Conservation (phyloP, 2,888 invertebrate genomes). For the Yponomeuta evonymella region DNA sequence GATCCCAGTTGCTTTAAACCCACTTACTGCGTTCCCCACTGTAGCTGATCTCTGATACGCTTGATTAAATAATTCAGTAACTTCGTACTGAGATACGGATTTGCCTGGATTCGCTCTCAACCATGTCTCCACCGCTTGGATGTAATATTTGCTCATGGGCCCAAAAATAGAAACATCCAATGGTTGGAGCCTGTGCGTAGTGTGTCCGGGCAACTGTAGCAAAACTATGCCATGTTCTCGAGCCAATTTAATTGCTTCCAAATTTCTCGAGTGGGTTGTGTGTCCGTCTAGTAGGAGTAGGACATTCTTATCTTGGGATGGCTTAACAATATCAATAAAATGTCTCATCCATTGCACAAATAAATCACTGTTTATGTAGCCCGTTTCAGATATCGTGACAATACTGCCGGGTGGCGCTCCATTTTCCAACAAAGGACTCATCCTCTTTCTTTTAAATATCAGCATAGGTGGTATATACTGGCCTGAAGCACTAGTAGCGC, state of each 20-base stretch:
- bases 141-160: no score
- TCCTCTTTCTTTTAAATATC: slow-evolving; percentile 8
- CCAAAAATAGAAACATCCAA: no score
- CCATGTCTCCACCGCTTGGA: no score
- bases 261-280: slow-evolving; percentile 7
- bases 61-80: no score
- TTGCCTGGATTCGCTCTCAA: no score
- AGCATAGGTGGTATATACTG: slow-evolving; percentile 10
- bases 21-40: no score
- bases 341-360: slow-evolving; percentile 9
- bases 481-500: slow-evolving; percentile 7
- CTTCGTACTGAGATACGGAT: no score
- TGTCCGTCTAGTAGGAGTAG: slow-evolving; percentile 8
- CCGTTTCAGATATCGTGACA: slow-evolving; percentile 1
- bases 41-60: no score
- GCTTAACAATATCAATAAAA: slow-evolving; percentile 3
- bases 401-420: slow-evolving; percentile 5
- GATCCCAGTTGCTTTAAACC: no score
- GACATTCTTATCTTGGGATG: slow-evolving; percentile 3
- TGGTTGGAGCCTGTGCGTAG: no score
- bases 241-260: background rate
- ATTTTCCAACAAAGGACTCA: background rate
- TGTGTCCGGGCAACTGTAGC: no score
- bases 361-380: slow-evolving; percentile 5
- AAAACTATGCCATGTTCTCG: no score